A percentile compares a stretch with the other conserved stretches of the same genome.
These are phyloP conservation scores for Burhinus oedicnemus DNA, from an alignment of 2,113 vertebrate genomes.

Conservation along the genomic window DNA sequence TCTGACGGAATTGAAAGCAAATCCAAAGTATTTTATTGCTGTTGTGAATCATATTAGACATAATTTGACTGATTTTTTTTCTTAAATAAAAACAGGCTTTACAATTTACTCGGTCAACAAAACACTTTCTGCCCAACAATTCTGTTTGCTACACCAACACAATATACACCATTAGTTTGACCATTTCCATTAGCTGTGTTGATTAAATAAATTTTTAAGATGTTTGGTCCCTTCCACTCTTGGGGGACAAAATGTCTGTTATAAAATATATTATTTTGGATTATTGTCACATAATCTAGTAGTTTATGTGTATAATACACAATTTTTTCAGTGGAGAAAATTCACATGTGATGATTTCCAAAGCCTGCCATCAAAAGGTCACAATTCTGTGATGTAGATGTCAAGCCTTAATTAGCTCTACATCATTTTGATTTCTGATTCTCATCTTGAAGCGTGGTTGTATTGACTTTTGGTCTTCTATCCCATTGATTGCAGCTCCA, in stretches of 20 bases:
- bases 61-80: neutral
- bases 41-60: neutral
- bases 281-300: conserved; percentile 31
- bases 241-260: neutral
- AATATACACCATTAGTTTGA: neutral
- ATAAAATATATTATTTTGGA: neutral
- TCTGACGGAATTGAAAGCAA: neutral
- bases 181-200: conserved; percentile 7
- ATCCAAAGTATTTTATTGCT: neutral
- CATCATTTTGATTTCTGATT: conserved; percentile 24
- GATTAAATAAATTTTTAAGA: neutral
- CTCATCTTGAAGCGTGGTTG: neutral
- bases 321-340: neutral
- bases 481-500: neutral
- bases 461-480: conserved; percentile 33
- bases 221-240: neutral
- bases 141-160: neutral
- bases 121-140: neutral
- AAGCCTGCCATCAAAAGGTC: conserved; percentile 18
- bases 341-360: neutral
- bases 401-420: conserved; percentile 34
- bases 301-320: neutral
- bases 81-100: neutral
- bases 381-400: neutral
- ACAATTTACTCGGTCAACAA: conserved; percentile 14